phyloP scores from a whole-genome alignment of 2,113 vertebrate genomes.

The Stercorarius parasiticus region DNA sequence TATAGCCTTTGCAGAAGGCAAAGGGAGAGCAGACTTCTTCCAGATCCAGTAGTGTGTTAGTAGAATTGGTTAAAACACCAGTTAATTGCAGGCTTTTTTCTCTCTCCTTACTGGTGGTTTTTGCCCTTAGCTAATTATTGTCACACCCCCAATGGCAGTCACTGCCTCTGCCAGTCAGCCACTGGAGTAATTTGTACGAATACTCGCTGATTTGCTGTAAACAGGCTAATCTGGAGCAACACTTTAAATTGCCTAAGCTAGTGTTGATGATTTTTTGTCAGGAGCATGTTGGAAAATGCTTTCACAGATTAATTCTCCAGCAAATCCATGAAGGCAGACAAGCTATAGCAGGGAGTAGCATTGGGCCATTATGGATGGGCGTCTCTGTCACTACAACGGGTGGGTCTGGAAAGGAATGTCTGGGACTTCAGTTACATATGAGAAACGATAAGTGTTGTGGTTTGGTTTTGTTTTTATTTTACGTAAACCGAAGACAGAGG shows the following conservation, averaged over 20 bases:
- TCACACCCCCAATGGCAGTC: fast-evolving
- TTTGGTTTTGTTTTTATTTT: not conserved
- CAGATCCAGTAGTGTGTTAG: not conserved
- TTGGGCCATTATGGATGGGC: fast-evolving
- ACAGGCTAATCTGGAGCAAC: not conserved
- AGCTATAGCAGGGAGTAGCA: not conserved
- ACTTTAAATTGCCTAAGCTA: not conserved
- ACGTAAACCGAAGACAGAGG: not conserved
- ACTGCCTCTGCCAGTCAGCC: not conserved
- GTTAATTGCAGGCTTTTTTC: not conserved
- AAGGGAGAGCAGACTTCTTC: not conserved
- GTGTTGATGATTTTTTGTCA: not conserved
- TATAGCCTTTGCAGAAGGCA: not conserved
- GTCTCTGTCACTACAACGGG: not conserved
- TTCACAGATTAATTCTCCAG: not conserved
- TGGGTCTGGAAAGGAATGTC: not conserved
- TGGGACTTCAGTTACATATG: not conserved
- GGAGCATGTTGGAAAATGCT: not conserved
- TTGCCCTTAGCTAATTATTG: not conserved
- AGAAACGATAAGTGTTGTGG: not conserved
- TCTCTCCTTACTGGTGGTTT: not conserved
- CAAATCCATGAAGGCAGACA: not conserved
- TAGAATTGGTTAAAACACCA: not conserved
- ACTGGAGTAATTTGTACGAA: not conserved
- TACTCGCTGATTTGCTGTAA: not conserved